Evolutionary conservation across 37 sponge, comb jelly and placozoan species (phyloP).

Genomic region (Beroe forskalii): DNA sequence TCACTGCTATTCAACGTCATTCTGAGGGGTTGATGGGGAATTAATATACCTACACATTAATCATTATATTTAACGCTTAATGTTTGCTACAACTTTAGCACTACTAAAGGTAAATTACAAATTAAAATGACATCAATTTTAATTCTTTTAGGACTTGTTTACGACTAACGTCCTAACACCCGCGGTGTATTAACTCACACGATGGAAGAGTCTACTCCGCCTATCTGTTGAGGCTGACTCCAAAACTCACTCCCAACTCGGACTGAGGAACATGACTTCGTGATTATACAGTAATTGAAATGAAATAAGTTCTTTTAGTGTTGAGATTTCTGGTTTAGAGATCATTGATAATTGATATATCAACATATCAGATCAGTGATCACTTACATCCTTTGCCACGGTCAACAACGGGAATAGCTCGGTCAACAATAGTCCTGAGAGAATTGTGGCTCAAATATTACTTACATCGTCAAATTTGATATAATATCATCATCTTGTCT

Average conservation of each 20-base stretch:
- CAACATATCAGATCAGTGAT: neutral
- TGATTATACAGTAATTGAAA: too few relatives aligned
- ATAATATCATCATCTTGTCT: too few relatives aligned
- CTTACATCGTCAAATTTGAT: too few relatives aligned
- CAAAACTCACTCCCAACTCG: slow-evolving; percentile 92
- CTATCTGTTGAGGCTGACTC: slow-evolving; percentile 77
- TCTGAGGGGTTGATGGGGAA: neutral
- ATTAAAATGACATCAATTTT: too few relatives aligned
- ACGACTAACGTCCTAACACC: neutral
- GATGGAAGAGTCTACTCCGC: slow-evolving; percentile 76
- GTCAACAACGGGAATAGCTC: slow-evolving; percentile 80
- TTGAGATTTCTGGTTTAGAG: too few relatives aligned
- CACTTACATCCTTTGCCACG: slow-evolving; percentile 89
- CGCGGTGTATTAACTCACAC: slow-evolving; percentile 74
- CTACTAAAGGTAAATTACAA: too few relatives aligned
- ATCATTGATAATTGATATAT: neutral
- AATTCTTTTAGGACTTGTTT: too few relatives aligned
- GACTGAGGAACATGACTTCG: slow-evolving; percentile 67
- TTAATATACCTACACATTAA: too few relatives aligned
- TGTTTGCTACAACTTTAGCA: too few relatives aligned
- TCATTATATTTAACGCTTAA: too few relatives aligned
- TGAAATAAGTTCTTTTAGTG: too few relatives aligned
- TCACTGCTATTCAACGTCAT: slow-evolving; percentile 48
- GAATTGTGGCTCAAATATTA: too few relatives aligned
- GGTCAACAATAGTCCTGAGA: slow-evolving; percentile 75